Conservation (phyloP, 2,113 vertebrate species). For the Dasypus novemcinctus region DNA sequence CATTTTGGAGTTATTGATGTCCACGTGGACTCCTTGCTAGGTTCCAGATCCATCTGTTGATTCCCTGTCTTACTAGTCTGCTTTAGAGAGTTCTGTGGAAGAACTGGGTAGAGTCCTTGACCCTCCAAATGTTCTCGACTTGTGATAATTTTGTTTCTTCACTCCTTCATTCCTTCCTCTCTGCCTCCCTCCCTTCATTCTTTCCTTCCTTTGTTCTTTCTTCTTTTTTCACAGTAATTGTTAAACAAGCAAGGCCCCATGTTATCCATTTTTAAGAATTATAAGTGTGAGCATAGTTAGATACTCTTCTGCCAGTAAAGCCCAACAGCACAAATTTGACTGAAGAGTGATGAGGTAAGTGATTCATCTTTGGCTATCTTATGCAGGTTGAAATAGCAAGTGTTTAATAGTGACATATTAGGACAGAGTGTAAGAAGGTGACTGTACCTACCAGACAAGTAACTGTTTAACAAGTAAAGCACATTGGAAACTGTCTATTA, state of each 20-base stretch:
- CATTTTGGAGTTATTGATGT: no score
- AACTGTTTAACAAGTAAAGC: no score
- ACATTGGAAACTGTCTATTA: accelerated
- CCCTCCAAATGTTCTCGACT: background rate
- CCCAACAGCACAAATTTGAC: background rate
- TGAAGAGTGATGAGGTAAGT: background rate
- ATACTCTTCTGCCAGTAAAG: background rate
- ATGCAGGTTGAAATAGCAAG: no score
- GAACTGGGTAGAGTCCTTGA: background rate
- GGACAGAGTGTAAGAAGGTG: background rate
- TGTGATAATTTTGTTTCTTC: no score
- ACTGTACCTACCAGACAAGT: background rate
- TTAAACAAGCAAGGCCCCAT: background rate
- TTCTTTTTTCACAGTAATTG: background rate
- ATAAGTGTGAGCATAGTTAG: background rate
- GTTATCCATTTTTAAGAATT: background rate
- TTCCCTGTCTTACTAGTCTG: no score
- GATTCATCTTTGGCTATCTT: background rate
- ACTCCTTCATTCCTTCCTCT: no score
- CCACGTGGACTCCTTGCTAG: no score
- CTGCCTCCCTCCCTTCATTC: background rate
- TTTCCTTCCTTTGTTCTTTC: background rate
- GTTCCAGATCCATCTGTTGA: no score
- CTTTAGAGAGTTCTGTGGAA: background rate
- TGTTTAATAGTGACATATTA: background rate